These are phyloP conservation scores for Bovichtus variegatus DNA, from an alignment of 2,797 vertebrate species.

Conservation along the genomic window DNA sequence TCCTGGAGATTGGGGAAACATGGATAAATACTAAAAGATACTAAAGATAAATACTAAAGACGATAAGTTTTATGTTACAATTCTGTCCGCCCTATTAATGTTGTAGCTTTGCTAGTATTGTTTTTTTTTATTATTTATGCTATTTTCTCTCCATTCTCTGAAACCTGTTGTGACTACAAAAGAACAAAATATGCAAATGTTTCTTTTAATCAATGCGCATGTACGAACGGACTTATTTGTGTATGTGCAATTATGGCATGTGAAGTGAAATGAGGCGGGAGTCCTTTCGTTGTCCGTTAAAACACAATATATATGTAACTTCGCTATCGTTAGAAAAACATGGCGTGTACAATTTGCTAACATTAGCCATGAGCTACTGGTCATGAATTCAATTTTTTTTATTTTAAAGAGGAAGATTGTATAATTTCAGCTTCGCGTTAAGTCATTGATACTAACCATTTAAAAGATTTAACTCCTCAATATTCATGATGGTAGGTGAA, in stretches of 20 bases:
- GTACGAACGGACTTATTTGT: neutral
- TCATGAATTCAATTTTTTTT: neutral
- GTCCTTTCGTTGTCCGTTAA: too few relatives aligned
- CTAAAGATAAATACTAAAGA: conserved; percentile 18
- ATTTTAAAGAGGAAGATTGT: neutral
- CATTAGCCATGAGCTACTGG: neutral
- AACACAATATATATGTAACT: too few relatives aligned
- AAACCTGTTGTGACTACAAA: conserved; percentile 2
- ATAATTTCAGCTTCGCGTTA: neutral
- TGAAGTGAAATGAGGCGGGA: neutral
- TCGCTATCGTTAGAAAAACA: neutral
- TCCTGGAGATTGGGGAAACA: conserved; percentile 31
- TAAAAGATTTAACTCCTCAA: neutral
- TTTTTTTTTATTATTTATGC: conserved; percentile 23
- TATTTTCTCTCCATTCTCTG: conserved; percentile 9
- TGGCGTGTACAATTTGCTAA: neutral
- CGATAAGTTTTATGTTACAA: neutral
- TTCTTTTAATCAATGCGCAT: neutral
- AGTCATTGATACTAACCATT: neutral
- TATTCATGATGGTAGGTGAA: neutral
- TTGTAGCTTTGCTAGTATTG: conserved; percentile 2
- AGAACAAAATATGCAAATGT: neutral
- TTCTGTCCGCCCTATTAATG: neutral
- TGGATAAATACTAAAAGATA: conserved; percentile 19
- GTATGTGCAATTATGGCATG: neutral